phyloP scores from a whole-genome alignment of 1,140 invertebrate genomes.

The Drosophila pandora region DNA sequence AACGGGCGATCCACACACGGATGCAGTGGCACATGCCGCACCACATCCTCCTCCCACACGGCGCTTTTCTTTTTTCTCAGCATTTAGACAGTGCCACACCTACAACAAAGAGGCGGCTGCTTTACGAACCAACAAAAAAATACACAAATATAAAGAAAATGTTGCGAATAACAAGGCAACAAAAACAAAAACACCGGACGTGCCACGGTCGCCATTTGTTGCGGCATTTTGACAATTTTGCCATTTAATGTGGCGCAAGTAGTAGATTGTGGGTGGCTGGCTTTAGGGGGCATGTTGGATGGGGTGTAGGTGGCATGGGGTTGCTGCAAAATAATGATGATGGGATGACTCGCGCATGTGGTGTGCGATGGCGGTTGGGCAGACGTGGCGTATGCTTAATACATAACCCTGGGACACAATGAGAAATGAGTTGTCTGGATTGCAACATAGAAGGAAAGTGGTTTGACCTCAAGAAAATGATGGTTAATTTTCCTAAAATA shows the following conservation, averaged over 20 bases:
- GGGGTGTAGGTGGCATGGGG: not conserved
- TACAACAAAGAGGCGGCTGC: constrained; percentile 31
- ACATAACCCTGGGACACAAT: constrained; percentile 17
- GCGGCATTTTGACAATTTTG: constrained; percentile 75
- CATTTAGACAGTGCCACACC: constrained; percentile 30
- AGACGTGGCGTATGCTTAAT: constrained; percentile 15
- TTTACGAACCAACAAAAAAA: constrained; percentile 12
- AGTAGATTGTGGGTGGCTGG: constrained; percentile 9
- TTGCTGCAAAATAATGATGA: constrained; percentile 1
- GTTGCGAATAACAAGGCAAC: constrained; percentile 17
- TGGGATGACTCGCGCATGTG: constrained; percentile 27
- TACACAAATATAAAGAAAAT: constrained; percentile 24
- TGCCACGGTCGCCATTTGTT: constrained; percentile 70
- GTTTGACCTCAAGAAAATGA: not conserved
- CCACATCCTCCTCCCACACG: not conserved
- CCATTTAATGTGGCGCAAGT: constrained; percentile 59
- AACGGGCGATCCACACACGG: constrained; percentile 34
- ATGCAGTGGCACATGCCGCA: constrained; percentile 13
- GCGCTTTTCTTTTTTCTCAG: constrained; percentile 5
- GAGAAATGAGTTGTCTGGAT: constrained; percentile 23
- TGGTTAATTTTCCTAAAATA: not conserved
- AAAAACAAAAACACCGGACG: constrained; percentile 44
- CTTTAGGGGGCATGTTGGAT: not conserved
- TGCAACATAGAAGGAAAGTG: not conserved
- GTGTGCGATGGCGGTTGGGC: constrained; percentile 5